phyloP scores from a whole-genome alignment of 2,797 vertebrate genomes.

The Todus mexicanus region DNA sequence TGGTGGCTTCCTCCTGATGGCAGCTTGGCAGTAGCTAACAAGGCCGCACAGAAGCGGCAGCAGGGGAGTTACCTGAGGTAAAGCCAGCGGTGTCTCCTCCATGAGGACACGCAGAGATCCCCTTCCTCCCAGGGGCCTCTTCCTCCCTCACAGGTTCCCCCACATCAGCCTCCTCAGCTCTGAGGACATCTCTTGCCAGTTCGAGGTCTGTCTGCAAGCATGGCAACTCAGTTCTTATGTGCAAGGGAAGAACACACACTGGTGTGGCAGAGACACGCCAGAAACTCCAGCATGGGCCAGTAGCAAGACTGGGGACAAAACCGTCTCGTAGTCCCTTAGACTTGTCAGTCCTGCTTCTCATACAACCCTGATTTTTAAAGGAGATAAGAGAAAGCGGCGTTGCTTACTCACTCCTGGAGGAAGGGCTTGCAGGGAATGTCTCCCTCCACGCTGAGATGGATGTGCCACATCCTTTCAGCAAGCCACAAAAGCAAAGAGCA shows the following conservation, averaged over 20 bases:
- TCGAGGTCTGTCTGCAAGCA: neutral
- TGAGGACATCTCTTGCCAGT: neutral
- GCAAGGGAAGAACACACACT: neutral
- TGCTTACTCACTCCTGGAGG: neutral
- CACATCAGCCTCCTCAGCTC: neutral
- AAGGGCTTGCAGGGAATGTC: neutral
- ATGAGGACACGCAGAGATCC: rapidly evolving
- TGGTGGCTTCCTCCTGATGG: neutral
- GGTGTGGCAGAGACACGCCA: neutral
- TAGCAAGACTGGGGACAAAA: neutral
- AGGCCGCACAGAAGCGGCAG: neutral
- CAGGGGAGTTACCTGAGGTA: neutral
- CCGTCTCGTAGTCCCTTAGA: neutral
- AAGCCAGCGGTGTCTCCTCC: neutral
- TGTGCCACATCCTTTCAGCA: neutral
- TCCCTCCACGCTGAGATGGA: neutral
- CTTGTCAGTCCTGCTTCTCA: rapidly evolving
- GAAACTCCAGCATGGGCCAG: neutral
- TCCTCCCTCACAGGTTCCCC: neutral
- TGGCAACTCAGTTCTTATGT: rapidly evolving
- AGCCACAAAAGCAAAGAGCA: neutral
- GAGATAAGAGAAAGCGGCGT: rapidly evolving
- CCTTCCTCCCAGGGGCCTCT: neutral
- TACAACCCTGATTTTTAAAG: neutral
- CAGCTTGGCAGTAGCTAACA: rapidly evolving